Conservation (phyloP, 2,113 vertebrate genomes). For the Numida meleagris region DNA sequence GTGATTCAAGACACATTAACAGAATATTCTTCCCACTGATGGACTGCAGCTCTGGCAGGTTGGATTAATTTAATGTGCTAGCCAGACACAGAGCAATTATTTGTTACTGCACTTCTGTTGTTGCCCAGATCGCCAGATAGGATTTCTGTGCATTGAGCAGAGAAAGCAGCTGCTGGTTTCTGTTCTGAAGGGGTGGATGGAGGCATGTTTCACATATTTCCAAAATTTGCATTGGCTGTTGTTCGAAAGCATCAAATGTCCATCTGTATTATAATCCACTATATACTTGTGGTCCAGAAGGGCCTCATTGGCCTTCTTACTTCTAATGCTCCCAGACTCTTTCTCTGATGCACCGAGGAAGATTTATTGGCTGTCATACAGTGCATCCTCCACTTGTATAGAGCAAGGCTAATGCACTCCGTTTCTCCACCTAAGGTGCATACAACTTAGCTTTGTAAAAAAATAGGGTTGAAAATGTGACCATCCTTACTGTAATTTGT, state of each 20-base stretch:
- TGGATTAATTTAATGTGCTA: conserved; percentile 67
- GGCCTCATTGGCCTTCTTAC: conserved; percentile 40
- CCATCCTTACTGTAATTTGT: background rate
- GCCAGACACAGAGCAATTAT: conserved; percentile 58
- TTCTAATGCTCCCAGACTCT: background rate
- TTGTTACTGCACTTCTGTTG: conserved; percentile 55
- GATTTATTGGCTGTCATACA: background rate
- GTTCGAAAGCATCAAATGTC: conserved; percentile 32
- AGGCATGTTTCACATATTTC: conserved; percentile 63
- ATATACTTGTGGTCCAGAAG: conserved; percentile 39
- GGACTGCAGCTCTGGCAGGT: conserved; percentile 48
- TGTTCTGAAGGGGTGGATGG: conserved; percentile 53
- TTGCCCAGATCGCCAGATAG: conserved; percentile 60
- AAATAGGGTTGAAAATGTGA: background rate
- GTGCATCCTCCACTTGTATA: background rate
- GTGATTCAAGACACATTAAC: conserved; percentile 45
- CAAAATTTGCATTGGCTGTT: conserved; percentile 56
- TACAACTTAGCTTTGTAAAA: background rate
- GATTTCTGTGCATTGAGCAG: conserved; percentile 43
- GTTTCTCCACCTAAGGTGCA: background rate
- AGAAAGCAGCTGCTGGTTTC: conserved; percentile 59
- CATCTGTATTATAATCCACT: conserved; percentile 58
- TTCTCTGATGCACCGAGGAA: background rate
- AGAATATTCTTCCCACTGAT: conserved; percentile 49
- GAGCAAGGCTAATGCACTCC: background rate